Base-by-base conservation (phyloP, 2,888 invertebrate species). In the Aethes cnicana region DNA sequence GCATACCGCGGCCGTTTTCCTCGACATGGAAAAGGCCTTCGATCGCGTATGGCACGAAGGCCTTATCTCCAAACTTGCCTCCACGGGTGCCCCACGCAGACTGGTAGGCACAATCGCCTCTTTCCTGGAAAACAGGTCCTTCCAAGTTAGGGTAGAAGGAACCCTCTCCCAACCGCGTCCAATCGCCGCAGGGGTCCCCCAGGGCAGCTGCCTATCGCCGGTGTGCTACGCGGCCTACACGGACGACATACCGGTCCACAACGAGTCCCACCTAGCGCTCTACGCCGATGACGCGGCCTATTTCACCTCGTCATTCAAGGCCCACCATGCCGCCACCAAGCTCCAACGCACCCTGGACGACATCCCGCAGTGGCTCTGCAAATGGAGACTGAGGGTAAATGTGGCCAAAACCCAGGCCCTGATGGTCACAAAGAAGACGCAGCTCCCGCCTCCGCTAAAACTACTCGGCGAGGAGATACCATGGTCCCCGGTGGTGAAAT, bases 11-110 rank as follows among this genome's bases (percentile, higher is more conserved):
- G 62, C 58, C 7, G 64, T 68, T 4, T 59, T 67, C 41, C 57
- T 68, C 0, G 66, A 69, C 44, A 61, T 68, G 43, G 66, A 62
- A 41, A 67, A 69, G 44, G 63, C 67, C 3, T 69, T 73, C 48
- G 68, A 71, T 44, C 18, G 60, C 0, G 67, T 73, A 0, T 68
- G 69, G 69, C 68, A 71, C 42, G 37, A 46, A 1, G 67, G 71
- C 2, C 61, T 72, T 2, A 6, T 69, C 0, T 60, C 47, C 47
- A 71, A 69, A 25, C 37, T 69, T n/a, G 11, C 56, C 0, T 28
- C 7, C 2, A 23, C 59, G 0, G 1, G 47, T 0, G 12, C 47
- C 8, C 62, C 60, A 1, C 44, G 23, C 3, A 36, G 43, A 0
- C 8, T 62, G 0, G 47, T 60, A 0, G 21, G 11, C 11, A 26